These are phyloP conservation scores for Pycnonotus jocosus DNA, from an alignment of 2,113 vertebrate species.

Conservation along the genomic window DNA sequence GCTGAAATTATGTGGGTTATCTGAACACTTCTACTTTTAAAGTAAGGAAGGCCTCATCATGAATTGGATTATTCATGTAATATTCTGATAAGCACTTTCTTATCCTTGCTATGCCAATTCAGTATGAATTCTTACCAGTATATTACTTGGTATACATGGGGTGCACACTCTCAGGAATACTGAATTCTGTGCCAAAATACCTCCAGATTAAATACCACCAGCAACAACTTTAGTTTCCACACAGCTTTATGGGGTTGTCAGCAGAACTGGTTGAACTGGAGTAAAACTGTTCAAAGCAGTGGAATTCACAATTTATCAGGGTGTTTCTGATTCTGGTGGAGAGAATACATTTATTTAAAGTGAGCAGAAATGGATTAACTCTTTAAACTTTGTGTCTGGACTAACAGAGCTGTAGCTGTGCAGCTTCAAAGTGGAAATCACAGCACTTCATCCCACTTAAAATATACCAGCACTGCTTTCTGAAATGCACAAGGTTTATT, in stretches of 20 bases:
- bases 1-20: background rate
- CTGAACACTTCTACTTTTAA: background rate
- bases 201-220: background rate
- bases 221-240: background rate
- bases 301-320: background rate
- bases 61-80: background rate
- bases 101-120: background rate
- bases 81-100: background rate
- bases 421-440: background rate
- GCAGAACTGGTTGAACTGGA: background rate
- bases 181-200: background rate
- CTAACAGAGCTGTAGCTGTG: background rate
- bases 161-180: background rate
- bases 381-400: background rate
- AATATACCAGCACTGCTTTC: background rate
- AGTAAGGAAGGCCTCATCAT: background rate
- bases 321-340: background rate
- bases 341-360: background rate
- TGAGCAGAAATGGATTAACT: background rate
- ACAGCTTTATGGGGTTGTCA: background rate
- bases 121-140: background rate
- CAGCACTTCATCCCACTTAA: background rate
- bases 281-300: background rate
- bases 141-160: background rate
- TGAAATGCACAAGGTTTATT: background rate